Evolutionary conservation across 37 sponge, comb jelly and placozoan species (phyloP).

Genomic region (Corticium candelabrum): DNA sequence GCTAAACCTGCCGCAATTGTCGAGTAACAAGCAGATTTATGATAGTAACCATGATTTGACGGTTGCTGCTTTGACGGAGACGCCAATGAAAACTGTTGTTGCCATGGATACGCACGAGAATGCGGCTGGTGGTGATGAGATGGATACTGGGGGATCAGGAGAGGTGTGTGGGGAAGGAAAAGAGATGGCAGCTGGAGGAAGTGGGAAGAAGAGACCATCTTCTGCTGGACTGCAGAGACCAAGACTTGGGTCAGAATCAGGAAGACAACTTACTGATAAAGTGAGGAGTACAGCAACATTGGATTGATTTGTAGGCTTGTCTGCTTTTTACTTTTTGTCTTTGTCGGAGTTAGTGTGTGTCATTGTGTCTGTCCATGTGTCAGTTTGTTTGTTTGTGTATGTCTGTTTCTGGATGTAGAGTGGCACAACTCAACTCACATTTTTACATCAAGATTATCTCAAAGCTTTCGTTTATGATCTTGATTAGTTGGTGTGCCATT

Average conservation of each 20-base stretch:
- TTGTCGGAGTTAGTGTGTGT: not conserved
- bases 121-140: not conserved
- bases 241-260: conserved; percentile 21
- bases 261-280: not conserved
- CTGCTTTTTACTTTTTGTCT: no score
- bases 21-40: no score
- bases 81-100: not conserved
- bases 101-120: not conserved
- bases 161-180: not conserved
- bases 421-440: not conserved
- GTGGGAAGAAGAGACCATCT: conserved; percentile 1
- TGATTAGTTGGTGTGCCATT: no score
- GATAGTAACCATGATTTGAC: not conserved
- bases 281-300: no score
- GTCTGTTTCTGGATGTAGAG: not conserved
- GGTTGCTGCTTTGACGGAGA: not conserved
- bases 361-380: not conserved
- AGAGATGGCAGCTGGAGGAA: not conserved
- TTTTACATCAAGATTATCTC: not conserved
- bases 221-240: conserved; percentile 18
- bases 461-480: not conserved
- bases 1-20: no score
- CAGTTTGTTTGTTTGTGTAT: not conserved
- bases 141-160: not conserved
- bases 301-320: no score